phyloP scores from a whole-genome alignment of 2,888 invertebrate genomes.

The Macroteleia sp. region DNA sequence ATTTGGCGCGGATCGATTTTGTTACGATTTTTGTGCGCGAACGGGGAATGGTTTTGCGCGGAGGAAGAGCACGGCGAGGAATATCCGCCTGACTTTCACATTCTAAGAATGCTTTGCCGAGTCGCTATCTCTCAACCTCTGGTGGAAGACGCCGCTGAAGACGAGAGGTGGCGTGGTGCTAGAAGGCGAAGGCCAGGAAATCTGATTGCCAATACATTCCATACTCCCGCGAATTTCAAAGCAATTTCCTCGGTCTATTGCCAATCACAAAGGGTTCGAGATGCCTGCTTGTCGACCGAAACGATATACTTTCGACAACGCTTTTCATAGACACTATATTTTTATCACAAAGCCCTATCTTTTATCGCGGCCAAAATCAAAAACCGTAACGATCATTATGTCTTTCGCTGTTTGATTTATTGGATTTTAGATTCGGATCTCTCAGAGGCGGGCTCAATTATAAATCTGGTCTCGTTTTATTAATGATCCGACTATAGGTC shows the following conservation, averaged over 20 bases:
- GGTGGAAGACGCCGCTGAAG: slow-evolving; percentile 52
- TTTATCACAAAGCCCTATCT: slow-evolving; percentile 39
- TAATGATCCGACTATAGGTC: slow-evolving; percentile 34
- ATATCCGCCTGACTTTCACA: slow-evolving; percentile 63
- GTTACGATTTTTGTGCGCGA: slow-evolving; percentile 49
- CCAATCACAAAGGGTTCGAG: slow-evolving; percentile 78
- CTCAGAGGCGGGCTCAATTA: slow-evolving; percentile 33
- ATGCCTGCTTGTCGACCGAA: slow-evolving; percentile 74
- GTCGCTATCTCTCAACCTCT: slow-evolving; percentile 51
- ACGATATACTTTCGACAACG: slow-evolving; percentile 74
- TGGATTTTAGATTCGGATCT: slow-evolving; percentile 41
- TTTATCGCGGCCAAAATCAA: slow-evolving; percentile 35
- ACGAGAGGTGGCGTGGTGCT: slow-evolving; percentile 43
- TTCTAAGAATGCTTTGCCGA: slow-evolving; percentile 71
- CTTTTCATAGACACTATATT: slow-evolving; percentile 63
- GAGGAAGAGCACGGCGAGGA: slow-evolving; percentile 28
- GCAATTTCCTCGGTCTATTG: slow-evolving; percentile 80
- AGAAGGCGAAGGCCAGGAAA: slow-evolving; percentile 71
- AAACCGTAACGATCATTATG: slow-evolving; percentile 44
- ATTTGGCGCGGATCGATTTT: slow-evolving; percentile 39
- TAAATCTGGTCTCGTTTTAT: slow-evolving; percentile 42
- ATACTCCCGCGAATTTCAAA: slow-evolving; percentile 77
- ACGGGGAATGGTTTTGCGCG: slow-evolving; percentile 17
- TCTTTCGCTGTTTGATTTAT: slow-evolving; percentile 41
- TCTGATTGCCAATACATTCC: slow-evolving; percentile 81